These are phyloP conservation scores for Mionectes olivaceus DNA, from an alignment of 2,797 vertebrate genomes.

Conservation along the genomic window DNA sequence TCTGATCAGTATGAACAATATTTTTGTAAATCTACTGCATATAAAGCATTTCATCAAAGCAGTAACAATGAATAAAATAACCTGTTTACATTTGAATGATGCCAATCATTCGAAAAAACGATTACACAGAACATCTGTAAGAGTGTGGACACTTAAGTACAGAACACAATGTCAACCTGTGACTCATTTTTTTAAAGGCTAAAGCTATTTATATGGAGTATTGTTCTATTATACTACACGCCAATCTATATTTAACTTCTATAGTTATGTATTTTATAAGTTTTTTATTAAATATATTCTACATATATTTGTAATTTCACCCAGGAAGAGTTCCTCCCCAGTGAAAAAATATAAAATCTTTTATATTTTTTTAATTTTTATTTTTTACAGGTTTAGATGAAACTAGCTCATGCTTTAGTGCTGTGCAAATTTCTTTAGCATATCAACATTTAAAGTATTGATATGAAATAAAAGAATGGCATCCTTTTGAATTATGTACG, in stretches of 20 bases:
- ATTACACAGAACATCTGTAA: constrained; percentile 78
- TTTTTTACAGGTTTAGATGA: constrained; percentile 87
- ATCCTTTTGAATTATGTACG: constrained; percentile 74
- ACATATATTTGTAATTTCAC: constrained; percentile 92
- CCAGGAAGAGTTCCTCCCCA: constrained; percentile 90
- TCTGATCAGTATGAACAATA: constrained; percentile 97
- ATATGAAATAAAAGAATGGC: constrained; percentile 79
- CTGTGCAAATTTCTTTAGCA: constrained; percentile 91
- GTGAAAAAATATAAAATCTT: constrained; percentile 96
- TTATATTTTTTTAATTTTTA: constrained; percentile 70
- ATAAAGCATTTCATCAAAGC: constrained; percentile 90
- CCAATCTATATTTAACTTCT: constrained; percentile 94
- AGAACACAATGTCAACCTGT: constrained; percentile 87
- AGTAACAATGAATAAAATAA: constrained; percentile 83
- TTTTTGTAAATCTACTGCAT: constrained; percentile 89
- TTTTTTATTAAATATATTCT: constrained; percentile 99
- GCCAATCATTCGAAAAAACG: constrained; percentile 79
- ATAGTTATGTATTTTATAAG: constrained; percentile 93
- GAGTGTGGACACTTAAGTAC: constrained; percentile 84
- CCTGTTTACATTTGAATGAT: constrained; percentile 87
- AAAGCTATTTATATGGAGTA: constrained; percentile 91
- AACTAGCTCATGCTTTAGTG: constrained; percentile 92
- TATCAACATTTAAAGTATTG: constrained; percentile 80
- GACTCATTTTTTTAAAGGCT: constrained; percentile 86
- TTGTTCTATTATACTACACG: constrained; percentile 89